These are phyloP conservation scores for Heliconius ismenius DNA, from an alignment of 2,888 invertebrate species.

Conservation along the genomic window DNA sequence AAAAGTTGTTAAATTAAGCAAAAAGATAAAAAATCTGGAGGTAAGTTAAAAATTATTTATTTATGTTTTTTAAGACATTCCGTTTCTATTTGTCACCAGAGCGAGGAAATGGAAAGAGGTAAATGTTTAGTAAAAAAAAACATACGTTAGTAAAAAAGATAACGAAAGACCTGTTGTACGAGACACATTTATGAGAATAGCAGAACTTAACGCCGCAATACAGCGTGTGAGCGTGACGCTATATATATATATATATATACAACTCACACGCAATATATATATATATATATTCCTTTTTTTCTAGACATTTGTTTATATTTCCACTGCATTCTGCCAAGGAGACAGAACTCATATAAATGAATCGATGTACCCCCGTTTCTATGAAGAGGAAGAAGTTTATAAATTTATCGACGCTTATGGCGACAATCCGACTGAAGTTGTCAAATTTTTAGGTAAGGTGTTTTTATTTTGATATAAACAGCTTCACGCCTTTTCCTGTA, in stretches of 20 bases:
- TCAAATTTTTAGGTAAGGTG: conserved; percentile 49
- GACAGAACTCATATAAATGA: conserved; percentile 53
- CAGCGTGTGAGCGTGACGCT: no score
- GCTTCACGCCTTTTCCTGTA: background rate
- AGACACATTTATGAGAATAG: no score
- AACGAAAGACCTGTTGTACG: no score
- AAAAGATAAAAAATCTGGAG: conserved; percentile 53
- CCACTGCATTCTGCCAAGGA: conserved; percentile 56
- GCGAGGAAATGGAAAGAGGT: no score
- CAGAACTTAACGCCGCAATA: no score
- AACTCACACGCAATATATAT: no score
- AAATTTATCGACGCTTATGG: conserved; percentile 45
- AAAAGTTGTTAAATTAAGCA: conserved; percentile 51
- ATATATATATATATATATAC: no score
- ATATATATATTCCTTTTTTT: conserved; percentile 1
- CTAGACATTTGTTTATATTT: conserved; percentile 58
- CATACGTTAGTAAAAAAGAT: no score
- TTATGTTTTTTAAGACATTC: no score
- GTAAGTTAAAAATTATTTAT: conserved; percentile 42
- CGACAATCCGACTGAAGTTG: conserved; percentile 38
- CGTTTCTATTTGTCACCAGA: no score
- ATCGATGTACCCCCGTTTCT: conserved; percentile 54
- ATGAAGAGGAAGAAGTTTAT: conserved; percentile 58
- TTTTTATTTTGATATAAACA: background rate
- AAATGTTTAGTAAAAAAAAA: no score